A percentile compares a stretch with the other conserved stretches of the same genome.
Evolutionary conservation across 2,113 vertebrate species (phyloP).

Genomic region (Cariama cristata): DNA sequence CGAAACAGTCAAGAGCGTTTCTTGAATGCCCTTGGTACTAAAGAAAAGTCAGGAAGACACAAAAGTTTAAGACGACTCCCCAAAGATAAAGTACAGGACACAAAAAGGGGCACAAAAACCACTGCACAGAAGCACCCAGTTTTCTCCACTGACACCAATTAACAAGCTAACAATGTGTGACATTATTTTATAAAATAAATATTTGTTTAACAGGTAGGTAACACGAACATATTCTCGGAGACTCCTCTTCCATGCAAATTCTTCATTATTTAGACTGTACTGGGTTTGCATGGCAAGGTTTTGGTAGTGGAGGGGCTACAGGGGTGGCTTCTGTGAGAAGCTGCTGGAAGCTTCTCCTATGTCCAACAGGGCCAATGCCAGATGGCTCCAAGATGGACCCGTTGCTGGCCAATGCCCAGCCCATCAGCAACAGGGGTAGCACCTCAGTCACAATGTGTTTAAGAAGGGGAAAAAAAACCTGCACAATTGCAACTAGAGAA

Average conservation of each 20-base stretch:
- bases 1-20: not conserved
- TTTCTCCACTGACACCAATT: not conserved
- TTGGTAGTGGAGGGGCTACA: not conserved
- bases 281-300: not conserved
- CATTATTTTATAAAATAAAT: not conserved
- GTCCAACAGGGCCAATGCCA: not conserved
- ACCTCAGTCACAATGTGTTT: not conserved
- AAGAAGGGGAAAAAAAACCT: not conserved
- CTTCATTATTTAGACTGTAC: not conserved
- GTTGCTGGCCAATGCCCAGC: not conserved
- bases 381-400: not conserved
- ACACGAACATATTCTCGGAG: not conserved
- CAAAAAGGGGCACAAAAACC: not conserved
- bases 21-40: not conserved
- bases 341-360: rapidly evolving
- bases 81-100: not conserved
- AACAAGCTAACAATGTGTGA: not conserved
- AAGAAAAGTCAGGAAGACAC: not conserved
- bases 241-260: not conserved
- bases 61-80: not conserved
- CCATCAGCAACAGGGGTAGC: not conserved
- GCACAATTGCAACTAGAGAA: too few relatives aligned
- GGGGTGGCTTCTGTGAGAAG: not conserved
- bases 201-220: not conserved
- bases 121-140: rapidly evolving